A percentile compares a stretch with the other conserved stretches of the same genome.
Conservation (phyloP, 2,797 vertebrate species). For the Muraenolepis orangiensis region DNA sequence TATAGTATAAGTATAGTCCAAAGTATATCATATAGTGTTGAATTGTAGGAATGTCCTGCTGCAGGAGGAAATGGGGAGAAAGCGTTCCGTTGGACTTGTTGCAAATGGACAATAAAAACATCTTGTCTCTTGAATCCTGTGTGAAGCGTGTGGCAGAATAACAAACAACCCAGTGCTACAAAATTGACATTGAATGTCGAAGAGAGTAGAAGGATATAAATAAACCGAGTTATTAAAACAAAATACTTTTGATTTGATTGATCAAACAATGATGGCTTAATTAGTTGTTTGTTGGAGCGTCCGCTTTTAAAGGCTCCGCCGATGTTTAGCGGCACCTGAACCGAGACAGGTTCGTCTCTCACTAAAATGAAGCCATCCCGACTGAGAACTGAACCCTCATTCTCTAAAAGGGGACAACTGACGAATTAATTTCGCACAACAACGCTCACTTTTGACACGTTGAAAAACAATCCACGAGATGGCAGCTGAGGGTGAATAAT, state of each 20-base stretch:
- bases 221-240: not conserved
- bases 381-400: slow-evolving; percentile 30
- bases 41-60: too few relatives aligned
- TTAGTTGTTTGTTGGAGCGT: not conserved
- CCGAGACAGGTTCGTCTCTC: slow-evolving; percentile 15
- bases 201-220: not conserved
- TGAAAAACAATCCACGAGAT: slow-evolving; percentile 55
- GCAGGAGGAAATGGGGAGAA: too few relatives aligned
- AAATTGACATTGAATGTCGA: not conserved
- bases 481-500: slow-evolving; percentile 58
- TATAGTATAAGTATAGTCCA: too few relatives aligned
- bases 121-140: too few relatives aligned
- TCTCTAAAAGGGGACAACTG: slow-evolving; percentile 33
- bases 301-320: not conserved
- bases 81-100: too few relatives aligned
- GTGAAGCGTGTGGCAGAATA: not conserved
- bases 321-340: not conserved
- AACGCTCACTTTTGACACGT: slow-evolving; percentile 44
- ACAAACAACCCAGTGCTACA: not conserved
- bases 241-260: not conserved
- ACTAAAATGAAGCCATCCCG: slow-evolving; percentile 8
- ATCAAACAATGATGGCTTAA: not conserved
- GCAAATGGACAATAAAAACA: too few relatives aligned
- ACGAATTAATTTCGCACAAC: slow-evolving; percentile 50
- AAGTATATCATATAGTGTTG: too few relatives aligned